These are phyloP conservation scores for Erannis defoliaria DNA, from an alignment of 2,888 invertebrate species.

Conservation along the genomic window DNA sequence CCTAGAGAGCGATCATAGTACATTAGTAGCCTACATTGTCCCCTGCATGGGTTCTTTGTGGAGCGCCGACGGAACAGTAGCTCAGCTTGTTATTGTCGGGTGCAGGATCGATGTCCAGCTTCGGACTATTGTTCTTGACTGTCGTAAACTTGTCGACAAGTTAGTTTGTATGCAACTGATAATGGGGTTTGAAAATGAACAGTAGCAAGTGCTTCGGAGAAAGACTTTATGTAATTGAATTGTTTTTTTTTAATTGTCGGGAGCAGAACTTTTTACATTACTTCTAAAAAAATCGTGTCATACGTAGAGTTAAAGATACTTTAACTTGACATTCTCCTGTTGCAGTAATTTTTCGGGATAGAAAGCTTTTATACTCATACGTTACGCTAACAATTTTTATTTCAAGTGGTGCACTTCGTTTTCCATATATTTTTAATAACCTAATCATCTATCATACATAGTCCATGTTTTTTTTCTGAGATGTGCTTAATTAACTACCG, in stretches of 20 bases:
- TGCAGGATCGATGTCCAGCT: slow-evolving; percentile 32
- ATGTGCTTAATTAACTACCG: neutral
- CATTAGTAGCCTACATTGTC: slow-evolving; percentile 81
- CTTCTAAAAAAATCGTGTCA: too few species aligned
- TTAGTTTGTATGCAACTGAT: slow-evolving; percentile 60
- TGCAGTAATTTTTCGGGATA: too few species aligned
- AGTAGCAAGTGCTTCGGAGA: slow-evolving; percentile 57
- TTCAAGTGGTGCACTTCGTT: too few species aligned
- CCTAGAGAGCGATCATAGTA: slow-evolving; percentile 77
- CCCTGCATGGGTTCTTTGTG: slow-evolving; percentile 77
- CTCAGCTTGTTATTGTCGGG: slow-evolving; percentile 36
- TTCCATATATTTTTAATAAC: too few species aligned
- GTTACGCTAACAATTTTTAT: too few species aligned
- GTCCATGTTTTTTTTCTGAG: neutral
- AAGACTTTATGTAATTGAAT: slow-evolving; percentile 35
- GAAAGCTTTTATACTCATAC: too few species aligned
- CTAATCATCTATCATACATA: neutral
- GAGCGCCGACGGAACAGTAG: slow-evolving; percentile 53
- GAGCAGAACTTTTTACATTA: neutral
- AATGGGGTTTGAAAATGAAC: slow-evolving; percentile 40
- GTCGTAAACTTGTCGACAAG: slow-evolving; percentile 83
- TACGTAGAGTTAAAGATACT: too few species aligned
- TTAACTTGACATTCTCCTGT: too few species aligned
- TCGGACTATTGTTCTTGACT: slow-evolving; percentile 69
- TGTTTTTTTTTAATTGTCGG: neutral